Base-by-base conservation (phyloP, 2,888 invertebrate genomes). In the Pheosia tremula region DNA sequence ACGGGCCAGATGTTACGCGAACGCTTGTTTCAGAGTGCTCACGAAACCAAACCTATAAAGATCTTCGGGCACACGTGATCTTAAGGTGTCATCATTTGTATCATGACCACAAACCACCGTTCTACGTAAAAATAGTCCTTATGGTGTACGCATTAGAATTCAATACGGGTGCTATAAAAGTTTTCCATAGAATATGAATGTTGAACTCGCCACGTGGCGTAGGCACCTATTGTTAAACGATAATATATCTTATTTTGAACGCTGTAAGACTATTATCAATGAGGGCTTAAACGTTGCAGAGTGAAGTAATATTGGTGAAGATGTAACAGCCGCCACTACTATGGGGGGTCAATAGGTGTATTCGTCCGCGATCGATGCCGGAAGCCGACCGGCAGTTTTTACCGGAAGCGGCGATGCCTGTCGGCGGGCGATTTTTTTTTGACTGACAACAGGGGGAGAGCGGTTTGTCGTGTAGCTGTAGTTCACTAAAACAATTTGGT, bases 281-380 rank as follows among this genome's bases (percentile, higher is more conserved):
- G 58, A 59, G 56, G 68, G 59, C 66, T 62, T 65, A 66, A 52
- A 61, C 57, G 72, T 69, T 60, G 67, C 64, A 81, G 77, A 78
- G 75, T 69, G 78, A 72, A 75, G 75, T 72, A 71, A 79, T 78
- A 78, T 81, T 78, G 75, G 79, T 74, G 67, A 77, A 75, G 78
- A 69, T 74, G 71, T 74, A 76, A 74, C 71, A 77, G 76, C 76
- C 77, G 75, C 70, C 79, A 81, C 79, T 85, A 80, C 82, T 81
- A 85, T 78, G 77, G 84, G 79, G 85, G 86, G 87, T 87, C 88
- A 88, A 88, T 86, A 86, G 82, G 84, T 78, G 83, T 84, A 82
- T 85, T 82, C 80, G 78, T 71, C 71, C 68, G 69, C 83, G 86
- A 87, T 89, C 89, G 87, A 89, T 87, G 72, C 82, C 85, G 87